A percentile compares a stretch with the other conserved stretches of the same genome.
Evolutionary conservation across 2,797 vertebrate species (phyloP).

Genomic region (Halcyon leucocephala): DNA sequence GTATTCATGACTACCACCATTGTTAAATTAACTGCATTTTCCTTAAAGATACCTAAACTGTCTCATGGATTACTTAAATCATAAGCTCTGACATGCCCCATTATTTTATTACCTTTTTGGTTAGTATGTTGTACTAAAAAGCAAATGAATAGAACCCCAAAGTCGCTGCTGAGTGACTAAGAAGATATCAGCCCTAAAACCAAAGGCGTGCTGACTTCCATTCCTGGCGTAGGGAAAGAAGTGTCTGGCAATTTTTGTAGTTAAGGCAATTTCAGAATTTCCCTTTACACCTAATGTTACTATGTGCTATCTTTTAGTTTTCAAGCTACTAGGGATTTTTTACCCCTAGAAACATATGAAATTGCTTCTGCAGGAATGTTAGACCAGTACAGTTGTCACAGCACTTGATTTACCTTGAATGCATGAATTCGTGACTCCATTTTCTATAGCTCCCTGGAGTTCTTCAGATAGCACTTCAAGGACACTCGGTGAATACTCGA

Average conservation of each 20-base stretch:
- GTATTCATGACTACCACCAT: not conserved
- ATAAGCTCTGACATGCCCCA: not conserved
- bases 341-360: not conserved
- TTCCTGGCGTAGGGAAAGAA: not conserved
- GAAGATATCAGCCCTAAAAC: not conserved
- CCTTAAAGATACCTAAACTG: accelerated
- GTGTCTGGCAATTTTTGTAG: not conserved
- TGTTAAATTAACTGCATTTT: not conserved
- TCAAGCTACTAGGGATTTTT: not conserved
- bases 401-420: slow-evolving; percentile 86
- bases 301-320: not conserved
- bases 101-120: not conserved
- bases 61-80: not conserved
- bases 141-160: not conserved
- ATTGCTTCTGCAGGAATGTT: not conserved
- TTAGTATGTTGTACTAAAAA: not conserved
- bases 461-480: slow-evolving; percentile 76
- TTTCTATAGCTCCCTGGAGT: slow-evolving; percentile 85
- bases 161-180: not conserved
- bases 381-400: not conserved
- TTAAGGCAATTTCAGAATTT: not conserved
- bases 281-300: not conserved
- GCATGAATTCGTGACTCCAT: slow-evolving; percentile 85
- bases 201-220: not conserved
- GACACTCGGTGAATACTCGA: slow-evolving; percentile 67